These are phyloP conservation scores for Lasius platythorax DNA, from an alignment of 2,888 invertebrate species.

Conservation along the genomic window DNA sequence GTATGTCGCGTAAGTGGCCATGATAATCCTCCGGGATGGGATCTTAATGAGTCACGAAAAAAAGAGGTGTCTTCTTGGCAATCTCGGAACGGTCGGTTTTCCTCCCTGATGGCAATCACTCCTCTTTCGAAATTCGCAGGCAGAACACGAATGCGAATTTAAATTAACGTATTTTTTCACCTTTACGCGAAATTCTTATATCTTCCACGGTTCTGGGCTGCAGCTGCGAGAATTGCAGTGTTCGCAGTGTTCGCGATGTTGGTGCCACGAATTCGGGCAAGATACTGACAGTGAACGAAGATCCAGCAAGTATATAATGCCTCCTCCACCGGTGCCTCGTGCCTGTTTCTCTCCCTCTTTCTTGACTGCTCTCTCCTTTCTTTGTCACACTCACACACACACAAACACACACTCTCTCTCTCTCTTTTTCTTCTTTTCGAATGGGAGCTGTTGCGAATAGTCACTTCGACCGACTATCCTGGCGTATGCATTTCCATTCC, in stretches of 20 bases:
- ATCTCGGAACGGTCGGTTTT: not conserved
- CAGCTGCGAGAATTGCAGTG: not conserved
- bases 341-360: slow-evolving; percentile 57
- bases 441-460: slow-evolving; percentile 52
- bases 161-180: not conserved
- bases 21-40: slow-evolving; percentile 80
- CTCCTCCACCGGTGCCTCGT: slow-evolving; percentile 71
- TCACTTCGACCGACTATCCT: slow-evolving; percentile 56
- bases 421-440: slow-evolving; percentile 31
- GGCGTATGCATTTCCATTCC: slow-evolving; percentile 69
- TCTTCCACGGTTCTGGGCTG: slow-evolving; percentile 20
- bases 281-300: slow-evolving; percentile 82
- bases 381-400: not conserved
- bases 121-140: not conserved
- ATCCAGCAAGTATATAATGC: slow-evolving; percentile 83
- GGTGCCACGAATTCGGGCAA: slow-evolving; percentile 78
- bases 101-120: not conserved
- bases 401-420: slow-evolving; percentile 9
- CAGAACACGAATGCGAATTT: not conserved
- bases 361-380: slow-evolving; percentile 14
- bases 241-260: slow-evolving; percentile 46
- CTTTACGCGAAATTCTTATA: not conserved
- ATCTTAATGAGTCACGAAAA: slow-evolving; percentile 12
- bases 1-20: slow-evolving; percentile 97
- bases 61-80: not conserved